Evolutionary conservation across 1,140 invertebrate genomes (phyloP).

Genomic region (Tetragonula clypearis): DNA sequence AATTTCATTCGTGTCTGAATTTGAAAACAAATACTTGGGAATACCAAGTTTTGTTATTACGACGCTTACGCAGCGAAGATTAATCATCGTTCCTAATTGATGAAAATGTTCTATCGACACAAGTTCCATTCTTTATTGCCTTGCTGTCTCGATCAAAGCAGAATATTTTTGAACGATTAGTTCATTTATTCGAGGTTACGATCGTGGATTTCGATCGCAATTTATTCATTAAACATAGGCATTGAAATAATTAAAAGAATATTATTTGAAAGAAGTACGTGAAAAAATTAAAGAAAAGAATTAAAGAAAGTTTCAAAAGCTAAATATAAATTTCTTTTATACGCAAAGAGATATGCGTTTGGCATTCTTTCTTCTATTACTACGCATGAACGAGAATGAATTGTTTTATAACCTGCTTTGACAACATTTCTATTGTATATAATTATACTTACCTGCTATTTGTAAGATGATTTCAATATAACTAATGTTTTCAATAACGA

Average conservation of each 20-base stretch:
- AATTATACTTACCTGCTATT: background rate
- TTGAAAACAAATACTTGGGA: background rate
- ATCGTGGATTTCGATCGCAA: background rate
- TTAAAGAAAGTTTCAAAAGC: background rate
- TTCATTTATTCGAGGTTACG: background rate
- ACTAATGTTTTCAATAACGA: no score
- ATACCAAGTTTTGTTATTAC: background rate
- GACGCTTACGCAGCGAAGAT: background rate
- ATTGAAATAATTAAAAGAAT: background rate
- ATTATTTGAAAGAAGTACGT: background rate
- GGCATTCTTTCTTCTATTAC: background rate
- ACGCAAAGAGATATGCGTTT: no score
- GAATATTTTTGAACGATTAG: background rate
- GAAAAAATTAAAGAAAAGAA: no score
- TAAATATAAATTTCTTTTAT: background rate
- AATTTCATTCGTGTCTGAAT: background rate
- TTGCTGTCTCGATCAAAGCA: background rate
- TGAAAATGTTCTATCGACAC: background rate
- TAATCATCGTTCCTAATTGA: background rate
- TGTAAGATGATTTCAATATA: background rate
- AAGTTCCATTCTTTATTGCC: background rate
- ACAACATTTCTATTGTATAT: background rate
- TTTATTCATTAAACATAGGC: slow-evolving; percentile 3
- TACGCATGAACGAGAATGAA: background rate
- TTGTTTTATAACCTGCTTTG: background rate